phyloP scores from a whole-genome alignment of 2,113 vertebrate genomes.

The Amphiprion ocellaris region DNA sequence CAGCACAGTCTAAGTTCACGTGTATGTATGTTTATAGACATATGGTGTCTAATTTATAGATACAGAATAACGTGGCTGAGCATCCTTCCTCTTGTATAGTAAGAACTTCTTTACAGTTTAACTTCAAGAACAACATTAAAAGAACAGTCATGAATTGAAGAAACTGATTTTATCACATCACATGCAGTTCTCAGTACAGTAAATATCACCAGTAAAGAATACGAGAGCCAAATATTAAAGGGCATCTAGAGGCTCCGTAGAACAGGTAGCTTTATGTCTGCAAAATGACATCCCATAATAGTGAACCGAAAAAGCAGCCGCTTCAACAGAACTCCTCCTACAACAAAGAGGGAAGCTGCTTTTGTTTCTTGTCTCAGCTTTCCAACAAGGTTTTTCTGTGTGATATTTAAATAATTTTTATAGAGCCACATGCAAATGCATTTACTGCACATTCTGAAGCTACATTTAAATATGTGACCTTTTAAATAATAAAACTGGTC shows the following conservation, averaged over 20 bases:
- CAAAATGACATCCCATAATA: neutral
- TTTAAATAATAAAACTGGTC: constrained; percentile 18
- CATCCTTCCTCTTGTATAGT: no score
- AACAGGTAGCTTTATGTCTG: neutral
- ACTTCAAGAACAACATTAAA: neutral
- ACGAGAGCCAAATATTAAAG: neutral
- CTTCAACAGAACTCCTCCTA: neutral
- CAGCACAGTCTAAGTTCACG: no score
- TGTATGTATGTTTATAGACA: no score
- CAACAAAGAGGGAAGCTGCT: neutral
- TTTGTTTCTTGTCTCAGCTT: constrained; percentile 32
- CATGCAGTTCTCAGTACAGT: neutral
- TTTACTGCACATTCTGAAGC: constrained; percentile 22
- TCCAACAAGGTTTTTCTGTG: constrained; percentile 30
- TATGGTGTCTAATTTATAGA: no score
- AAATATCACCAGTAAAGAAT: neutral
- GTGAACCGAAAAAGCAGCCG: constrained; percentile 11
- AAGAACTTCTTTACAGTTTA: no score
- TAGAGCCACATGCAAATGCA: constrained; percentile 41
- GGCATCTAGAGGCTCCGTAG: neutral
- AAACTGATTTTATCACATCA: neutral
- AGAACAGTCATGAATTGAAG: neutral
- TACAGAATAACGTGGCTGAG: no score
- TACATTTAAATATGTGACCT: constrained; percentile 25
- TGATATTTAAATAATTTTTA: constrained; percentile 34